Percentiles rank a stretch among this genome's conserved stretches.
These are phyloP conservation scores for Drosophila busckii DNA, from an alignment of 1,140 invertebrate species.

Conservation along the genomic window DNA sequence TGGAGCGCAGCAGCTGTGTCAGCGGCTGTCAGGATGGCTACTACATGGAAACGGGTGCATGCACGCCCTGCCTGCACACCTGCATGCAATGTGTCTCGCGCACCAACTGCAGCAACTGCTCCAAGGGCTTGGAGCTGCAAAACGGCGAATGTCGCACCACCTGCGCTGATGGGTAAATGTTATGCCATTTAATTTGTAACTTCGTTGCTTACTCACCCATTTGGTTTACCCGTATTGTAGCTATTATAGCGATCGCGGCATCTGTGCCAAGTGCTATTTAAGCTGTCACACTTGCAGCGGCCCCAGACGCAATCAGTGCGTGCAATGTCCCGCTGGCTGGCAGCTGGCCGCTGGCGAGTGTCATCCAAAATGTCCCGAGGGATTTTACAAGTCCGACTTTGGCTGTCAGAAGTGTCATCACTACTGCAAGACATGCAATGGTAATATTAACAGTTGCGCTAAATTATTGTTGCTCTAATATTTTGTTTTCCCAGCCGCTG, in stretches of 20 bases:
- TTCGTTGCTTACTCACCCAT: not conserved
- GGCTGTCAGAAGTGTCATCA: constrained; percentile 92
- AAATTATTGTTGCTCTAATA: too few relatives aligned
- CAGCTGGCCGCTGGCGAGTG: constrained; percentile 89
- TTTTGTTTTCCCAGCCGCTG: constrained; percentile 80
- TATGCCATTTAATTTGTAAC: not conserved
- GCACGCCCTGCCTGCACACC: constrained; percentile 87
- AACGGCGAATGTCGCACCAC: constrained; percentile 88
- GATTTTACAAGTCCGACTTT: constrained; percentile 88
- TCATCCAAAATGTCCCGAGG: constrained; percentile 89
- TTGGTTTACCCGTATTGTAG: constrained; percentile 74
- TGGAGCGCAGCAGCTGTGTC: constrained; percentile 86
- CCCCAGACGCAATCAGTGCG: constrained; percentile 89
- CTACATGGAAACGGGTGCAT: constrained; percentile 84
- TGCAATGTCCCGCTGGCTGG: constrained; percentile 88
- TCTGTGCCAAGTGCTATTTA: constrained; percentile 89
- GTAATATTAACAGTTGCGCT: constrained; percentile 79
- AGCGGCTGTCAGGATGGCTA: constrained; percentile 86
- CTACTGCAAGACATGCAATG: constrained; percentile 89
- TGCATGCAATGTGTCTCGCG: constrained; percentile 87
- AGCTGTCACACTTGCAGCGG: constrained; percentile 91
- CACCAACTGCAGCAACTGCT: constrained; percentile 88
- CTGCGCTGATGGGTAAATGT: constrained; percentile 83
- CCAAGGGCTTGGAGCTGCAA: constrained; percentile 85
- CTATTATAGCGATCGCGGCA: constrained; percentile 90